Conservation (phyloP, 2,797 vertebrate species). For the Trachops cirrhosus region DNA sequence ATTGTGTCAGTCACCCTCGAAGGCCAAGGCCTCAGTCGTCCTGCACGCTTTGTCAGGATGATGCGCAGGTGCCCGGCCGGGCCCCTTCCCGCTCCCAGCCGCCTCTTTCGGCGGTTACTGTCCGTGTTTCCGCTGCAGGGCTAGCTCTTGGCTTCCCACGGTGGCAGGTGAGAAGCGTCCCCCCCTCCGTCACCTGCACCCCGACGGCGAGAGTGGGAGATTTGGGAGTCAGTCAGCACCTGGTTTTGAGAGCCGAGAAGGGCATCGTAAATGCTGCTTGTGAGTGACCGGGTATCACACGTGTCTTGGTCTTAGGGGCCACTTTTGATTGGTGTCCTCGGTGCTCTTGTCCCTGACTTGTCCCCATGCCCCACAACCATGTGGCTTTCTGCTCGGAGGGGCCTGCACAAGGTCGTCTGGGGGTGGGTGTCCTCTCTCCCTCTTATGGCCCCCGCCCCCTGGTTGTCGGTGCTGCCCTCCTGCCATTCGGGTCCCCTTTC, state of each 20-base stretch:
- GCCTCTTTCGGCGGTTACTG: neutral
- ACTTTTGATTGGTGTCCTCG: neutral
- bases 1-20: accelerated
- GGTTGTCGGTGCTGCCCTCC: neutral
- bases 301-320: neutral
- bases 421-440: neutral
- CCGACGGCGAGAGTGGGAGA: accelerated
- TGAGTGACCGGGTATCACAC: neutral
- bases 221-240: neutral
- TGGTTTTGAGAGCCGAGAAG: neutral
- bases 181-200: neutral
- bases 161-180: neutral
- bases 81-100: neutral
- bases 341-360: neutral
- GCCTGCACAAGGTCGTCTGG: neutral
- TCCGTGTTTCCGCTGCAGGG: neutral
- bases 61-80: too few relatives aligned
- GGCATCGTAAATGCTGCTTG: too few relatives aligned
- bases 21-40: neutral
- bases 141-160: neutral
- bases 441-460: neutral
- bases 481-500: neutral
- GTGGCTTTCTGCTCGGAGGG: neutral
- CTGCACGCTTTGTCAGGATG: neutral
- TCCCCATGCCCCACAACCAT: neutral